Evolutionary conservation across 2,797 vertebrate species (phyloP).

Genomic region (Phataginus tricuspis): DNA sequence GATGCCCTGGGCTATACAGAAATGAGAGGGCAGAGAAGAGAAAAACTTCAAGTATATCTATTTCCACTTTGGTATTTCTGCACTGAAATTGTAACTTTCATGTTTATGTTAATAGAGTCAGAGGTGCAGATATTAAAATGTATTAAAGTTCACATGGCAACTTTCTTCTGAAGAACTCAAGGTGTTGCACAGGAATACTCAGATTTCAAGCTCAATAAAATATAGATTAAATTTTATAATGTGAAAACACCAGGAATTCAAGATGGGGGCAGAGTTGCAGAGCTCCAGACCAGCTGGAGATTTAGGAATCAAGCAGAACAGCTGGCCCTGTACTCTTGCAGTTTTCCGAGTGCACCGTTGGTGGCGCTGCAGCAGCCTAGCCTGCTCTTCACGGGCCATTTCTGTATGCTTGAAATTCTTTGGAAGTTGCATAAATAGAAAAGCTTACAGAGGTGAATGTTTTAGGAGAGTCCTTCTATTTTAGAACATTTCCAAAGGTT

Average conservation of each 20-base stretch:
- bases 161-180: not conserved
- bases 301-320: not conserved
- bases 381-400: not conserved
- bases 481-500: conserved; percentile 11
- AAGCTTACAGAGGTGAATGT: not conserved
- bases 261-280: not conserved
- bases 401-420: not conserved
- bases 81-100: not conserved
- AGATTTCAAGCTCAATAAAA: not conserved
- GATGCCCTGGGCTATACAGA: not conserved
- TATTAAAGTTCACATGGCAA: not conserved
- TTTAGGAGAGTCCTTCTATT: not conserved
- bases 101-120: not conserved
- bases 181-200: not conserved
- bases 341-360: not conserved
- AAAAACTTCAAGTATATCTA: not conserved
- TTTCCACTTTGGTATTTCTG: not conserved
- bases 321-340: not conserved
- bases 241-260: not conserved
- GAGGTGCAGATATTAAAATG: not conserved
- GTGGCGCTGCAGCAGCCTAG: not conserved
- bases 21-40: not conserved
- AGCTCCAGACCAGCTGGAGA: not conserved
- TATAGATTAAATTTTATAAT: not conserved
- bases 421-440: not conserved